Evolutionary conservation across 2,797 vertebrate species (phyloP), one percentile per base, ranked within the genome.

Genomic region (Micropoecilia bifurca): DNA sequence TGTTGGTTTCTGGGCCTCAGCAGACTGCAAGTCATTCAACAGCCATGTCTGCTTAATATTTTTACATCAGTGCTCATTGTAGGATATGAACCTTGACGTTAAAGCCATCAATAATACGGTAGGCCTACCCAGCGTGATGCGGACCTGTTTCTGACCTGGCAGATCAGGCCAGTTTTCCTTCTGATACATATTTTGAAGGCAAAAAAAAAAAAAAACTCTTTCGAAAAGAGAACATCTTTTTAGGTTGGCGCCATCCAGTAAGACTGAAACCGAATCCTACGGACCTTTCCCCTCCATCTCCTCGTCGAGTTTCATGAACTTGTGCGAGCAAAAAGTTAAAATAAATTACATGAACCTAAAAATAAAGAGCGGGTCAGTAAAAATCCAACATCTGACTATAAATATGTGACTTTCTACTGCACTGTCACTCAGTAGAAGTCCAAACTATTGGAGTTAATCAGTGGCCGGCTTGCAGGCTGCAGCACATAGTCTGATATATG

Each of bases 21-120:
- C 55, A 82, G 73, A 77, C 69, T 78, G 59, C 68, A 74, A 61
- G 79, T 77, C 85, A 47, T 47, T 89, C 86, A 85, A 77, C 74
- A 69, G 78, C 59, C 77, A 63, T 78, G 77, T 84, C 53, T 41
- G 48, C 59, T 75, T 81, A 59, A 72, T 36, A 82, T 86, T 77
- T 53, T 76, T 68, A 72, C 59, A 59, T 13, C 0, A 33, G 74
- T 69, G 46, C 50, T 83, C 36, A 28, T 77, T 63, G 69, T 45
- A 76, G 74, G 61, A 76, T 45, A 45, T 66, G 48, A 80, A 59
- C 45, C 1, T 3, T 4, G 30, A 72, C 22, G 22, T 59, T 73
- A 71, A 57, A 82, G 36, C 69, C 48, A 74, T 81, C 50, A 50
- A 79, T 80, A 25, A 43, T 33, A 48, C 22, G 36, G 30, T 39